Base-by-base conservation (phyloP, 2,888 invertebrate genomes). In the Pseudoips prasinana region DNA sequence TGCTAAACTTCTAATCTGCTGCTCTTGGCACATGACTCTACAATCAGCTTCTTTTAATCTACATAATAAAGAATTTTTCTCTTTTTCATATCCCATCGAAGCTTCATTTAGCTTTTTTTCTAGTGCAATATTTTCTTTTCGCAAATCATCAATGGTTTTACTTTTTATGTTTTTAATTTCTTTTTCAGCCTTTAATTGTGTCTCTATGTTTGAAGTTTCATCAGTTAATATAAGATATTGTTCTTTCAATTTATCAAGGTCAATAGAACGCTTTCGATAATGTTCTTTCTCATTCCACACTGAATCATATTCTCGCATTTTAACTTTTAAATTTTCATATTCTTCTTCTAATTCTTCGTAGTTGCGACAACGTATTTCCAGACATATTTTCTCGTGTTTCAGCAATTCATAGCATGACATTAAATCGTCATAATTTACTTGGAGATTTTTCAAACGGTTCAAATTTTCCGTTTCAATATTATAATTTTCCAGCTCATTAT, bases 1-100 rank as follows among this genome's bases (percentile, higher is more conserved):
- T 0, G 89, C 82, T 36, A 91, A 67, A 57, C 83, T 81, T 66
- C 83, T 90, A 22, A 91, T 90, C 74, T 91, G 91, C 50, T 89
- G 84, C 32, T 89, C 90, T 68, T 90, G 90, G 43, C 91, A 91
- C 65, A 90, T 86, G 9, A 89, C 74, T 61, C 85, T 85, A 39
- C 89, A 88, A 56, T 91, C 90, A 23, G 80, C 71, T 71, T 91
- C 90, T 46, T 86, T 78, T 20, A 91, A 63, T 69, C 89, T 89
- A 49, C 88, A 86, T 30, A 80, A 58, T 10, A 91, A 61, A 30
- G 55, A 46, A 56, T 89, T 90, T 54, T 82, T 84, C 50, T 91
- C 90, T 39, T 83, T 83, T 62, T 90, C 87, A 56, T 73, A 78
- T 11, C 42, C 39, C 24, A 80, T 61, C 8, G 61, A 46, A 2